Evolutionary conservation across 1,140 invertebrate species (phyloP).

Genomic region (Magallana gigas): DNA sequence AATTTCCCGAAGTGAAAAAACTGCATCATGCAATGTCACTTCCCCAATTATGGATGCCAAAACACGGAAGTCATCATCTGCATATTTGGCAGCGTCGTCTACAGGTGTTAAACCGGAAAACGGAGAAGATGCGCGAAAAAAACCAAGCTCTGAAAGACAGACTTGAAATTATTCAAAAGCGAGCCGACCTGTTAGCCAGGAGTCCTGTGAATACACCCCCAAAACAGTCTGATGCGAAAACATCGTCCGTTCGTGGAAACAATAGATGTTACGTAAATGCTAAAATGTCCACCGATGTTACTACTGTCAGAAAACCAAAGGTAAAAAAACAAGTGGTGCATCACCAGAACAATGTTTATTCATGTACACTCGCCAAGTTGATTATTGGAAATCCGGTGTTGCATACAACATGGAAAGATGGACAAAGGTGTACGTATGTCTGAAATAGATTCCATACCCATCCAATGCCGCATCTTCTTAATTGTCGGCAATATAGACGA

Average conservation of each 20-base stretch:
- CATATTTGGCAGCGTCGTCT: background rate
- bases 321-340: background rate
- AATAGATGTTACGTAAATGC: background rate
- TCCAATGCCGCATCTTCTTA: too few species aligned
- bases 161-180: background rate
- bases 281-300: background rate
- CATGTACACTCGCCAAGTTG: background rate
- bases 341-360: background rate
- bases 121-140: background rate
- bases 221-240: background rate
- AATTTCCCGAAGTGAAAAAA: background rate
- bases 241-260: background rate
- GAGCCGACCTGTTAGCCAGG: background rate
- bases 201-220: background rate
- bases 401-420: background rate
- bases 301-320: background rate
- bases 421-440: background rate
- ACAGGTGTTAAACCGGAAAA: background rate
- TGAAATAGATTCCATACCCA: background rate
- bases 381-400: background rate
- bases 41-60: background rate
- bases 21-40: background rate
- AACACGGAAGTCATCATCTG: background rate
- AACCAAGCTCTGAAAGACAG: constrained; percentile 1
- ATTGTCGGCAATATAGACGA: too few species aligned